phyloP scores from a whole-genome alignment of 2,888 invertebrate genomes.

The Acanthacorydalis orientalis region DNA sequence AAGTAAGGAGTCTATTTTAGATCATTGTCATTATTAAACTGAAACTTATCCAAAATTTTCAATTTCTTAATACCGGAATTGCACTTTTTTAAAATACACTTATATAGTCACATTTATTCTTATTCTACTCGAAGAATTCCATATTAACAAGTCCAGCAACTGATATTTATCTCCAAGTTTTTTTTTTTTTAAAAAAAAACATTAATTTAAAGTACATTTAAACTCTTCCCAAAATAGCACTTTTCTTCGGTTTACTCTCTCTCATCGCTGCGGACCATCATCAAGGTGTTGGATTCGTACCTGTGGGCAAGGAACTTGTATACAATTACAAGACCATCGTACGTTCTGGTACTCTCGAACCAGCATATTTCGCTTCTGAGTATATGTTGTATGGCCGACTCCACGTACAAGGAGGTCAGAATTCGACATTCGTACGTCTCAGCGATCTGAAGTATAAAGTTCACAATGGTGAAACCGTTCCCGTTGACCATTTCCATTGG shows the following conservation, averaged over 20 bases:
- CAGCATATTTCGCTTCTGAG: slow-evolving; percentile 19
- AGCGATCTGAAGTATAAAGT: slow-evolving; percentile 19
- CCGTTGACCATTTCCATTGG: not conserved
- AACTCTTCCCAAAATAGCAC: not conserved
- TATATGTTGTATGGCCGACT: slow-evolving; percentile 21
- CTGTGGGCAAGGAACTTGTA: slow-evolving; percentile 30
- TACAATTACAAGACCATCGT: slow-evolving; percentile 25
- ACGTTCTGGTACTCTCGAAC: slow-evolving; percentile 20
- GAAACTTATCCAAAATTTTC: too few species aligned
- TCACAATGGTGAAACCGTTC: slow-evolving; percentile 16
- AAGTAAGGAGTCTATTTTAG: too few species aligned
- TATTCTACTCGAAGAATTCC: too few species aligned
- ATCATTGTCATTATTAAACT: too few species aligned
- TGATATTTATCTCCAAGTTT: too few species aligned
- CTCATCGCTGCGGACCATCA: not conserved
- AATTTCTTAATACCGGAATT: too few species aligned
- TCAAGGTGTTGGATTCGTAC: slow-evolving; percentile 13
- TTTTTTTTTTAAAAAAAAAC: too few species aligned
- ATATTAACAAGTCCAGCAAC: too few species aligned
- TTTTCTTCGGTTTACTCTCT: not conserved
- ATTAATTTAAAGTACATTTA: too few species aligned
- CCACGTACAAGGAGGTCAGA: slow-evolving; percentile 16
- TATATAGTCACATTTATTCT: too few species aligned
- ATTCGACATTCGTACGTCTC: slow-evolving; percentile 18
- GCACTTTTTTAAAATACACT: too few species aligned